Evolutionary conservation across 2,888 invertebrate species (phyloP), one percentile per base, ranked within the genome.

Genomic region (Zaprionus lineosus): DNA sequence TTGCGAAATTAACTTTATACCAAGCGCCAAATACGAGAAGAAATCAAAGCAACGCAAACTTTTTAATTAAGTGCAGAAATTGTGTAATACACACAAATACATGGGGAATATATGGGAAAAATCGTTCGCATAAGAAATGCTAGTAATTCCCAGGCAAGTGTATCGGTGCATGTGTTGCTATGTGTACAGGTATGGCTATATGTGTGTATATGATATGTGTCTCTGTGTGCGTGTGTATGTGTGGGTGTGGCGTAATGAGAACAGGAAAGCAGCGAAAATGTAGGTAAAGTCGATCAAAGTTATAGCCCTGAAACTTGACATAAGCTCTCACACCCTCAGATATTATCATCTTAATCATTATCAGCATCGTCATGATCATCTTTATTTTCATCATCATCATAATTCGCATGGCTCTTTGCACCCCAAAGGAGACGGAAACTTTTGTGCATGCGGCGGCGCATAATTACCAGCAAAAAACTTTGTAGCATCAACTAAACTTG

Each of bases 401-500:
- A 76, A 79, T 79, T 83, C 55, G 75, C 75, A 82, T 78, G 74
- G 66, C 58, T 56, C 57, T 44, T 40, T 73, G 74, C 78, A 55
- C 55, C 58, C 76, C 44, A 52, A 51, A 59, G 41, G 24, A 41
- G 43, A 39, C 51, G 56, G 5, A 61, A 85, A 85, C 26, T 85
- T 85, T 66, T 60, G 40, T 69, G 71, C 70, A 62, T 74, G 75
- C 66, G 75, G 63, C 73, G 40, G 34, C 68, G 56, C 83, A 78
- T 84, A 84, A 84, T 78, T 83, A 79, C 73, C 76, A 72, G 47
- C 37, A 62, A 58, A 37, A 84, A 76, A 81, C 66, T 79, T 82
- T 55, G 52, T 24, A 51, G 18, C 57, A 59, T 21, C 48, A 69
- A 59, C 60, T 61, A 79, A 61, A 67, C 79, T 76, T 67, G 59